Base-by-base conservation (phyloP, 1,140 invertebrate species). In the Caenorhabditis latens region DNA sequence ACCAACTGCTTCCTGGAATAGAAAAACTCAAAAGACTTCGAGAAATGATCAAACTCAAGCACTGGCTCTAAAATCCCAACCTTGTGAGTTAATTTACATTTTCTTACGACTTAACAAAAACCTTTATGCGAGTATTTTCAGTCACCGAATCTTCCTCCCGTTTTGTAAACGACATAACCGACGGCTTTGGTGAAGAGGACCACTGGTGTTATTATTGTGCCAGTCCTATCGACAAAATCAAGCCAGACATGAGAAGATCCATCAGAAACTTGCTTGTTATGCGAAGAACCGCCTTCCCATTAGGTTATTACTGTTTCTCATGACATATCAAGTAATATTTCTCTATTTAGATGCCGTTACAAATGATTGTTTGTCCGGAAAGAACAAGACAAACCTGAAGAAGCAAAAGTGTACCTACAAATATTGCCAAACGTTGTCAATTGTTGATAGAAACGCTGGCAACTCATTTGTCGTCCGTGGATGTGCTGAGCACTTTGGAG, bases 401-500 rank as follows among this genome's bases (percentile, higher is more conserved):
- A 89, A 88, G 40, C 90, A 90, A 58, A 58, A 57, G 14, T 90
- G 90, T 75, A 21, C 61, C 6, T 83, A 90, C 67, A 84, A 88
- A 40, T 88, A 91, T 79, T 90, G 90, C 65, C 83, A 91, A 83
- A 91, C 90, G 42, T 57, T 90, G 8, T 84, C 90, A n/a, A 79
- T 90, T 46, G 84, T 91, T 13, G 90, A 90, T 71, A 88, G 91
- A 63, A 86, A 90, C 11, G 88, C 89, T 11, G 90, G 65, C 21
- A 86, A 87, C 16, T 84, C 88, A 5, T 90, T 91, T 58, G 91
- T 91, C 8, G 65, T 90, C 7, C 90, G 90, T 21, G 90, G 90
- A 53, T 90, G 90, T 87, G 90, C 90, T 9, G 90, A 90, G 82
- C 86, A 89, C 46, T 91, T 90, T 67, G 90, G 90, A 50, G 90